These are phyloP conservation scores for Apteryx mantelli DNA, from an alignment of 2,113 vertebrate species.

Conservation along the genomic window DNA sequence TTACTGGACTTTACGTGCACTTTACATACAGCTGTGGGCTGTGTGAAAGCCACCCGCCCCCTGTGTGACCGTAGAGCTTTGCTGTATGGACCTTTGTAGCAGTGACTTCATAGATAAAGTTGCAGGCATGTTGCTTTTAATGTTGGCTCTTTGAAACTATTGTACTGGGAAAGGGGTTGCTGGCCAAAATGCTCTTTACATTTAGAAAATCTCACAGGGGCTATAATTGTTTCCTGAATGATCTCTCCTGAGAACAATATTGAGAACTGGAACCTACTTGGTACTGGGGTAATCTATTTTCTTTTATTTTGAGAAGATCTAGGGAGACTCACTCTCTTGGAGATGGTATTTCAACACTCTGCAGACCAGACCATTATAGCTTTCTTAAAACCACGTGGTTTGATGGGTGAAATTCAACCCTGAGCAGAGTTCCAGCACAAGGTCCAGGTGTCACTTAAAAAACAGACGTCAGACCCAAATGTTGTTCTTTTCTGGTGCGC, in stretches of 20 bases:
- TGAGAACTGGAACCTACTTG: neutral
- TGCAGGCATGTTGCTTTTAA: neutral
- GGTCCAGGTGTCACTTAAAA: neutral
- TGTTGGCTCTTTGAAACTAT: neutral
- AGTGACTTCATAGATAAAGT: neutral
- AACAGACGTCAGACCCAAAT: neutral
- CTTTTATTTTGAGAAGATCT: neutral
- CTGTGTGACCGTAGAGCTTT: rapidly evolving
- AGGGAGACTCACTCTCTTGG: neutral
- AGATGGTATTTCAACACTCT: neutral
- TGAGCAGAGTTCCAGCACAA: constrained; percentile 52
- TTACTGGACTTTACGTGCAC: neutral
- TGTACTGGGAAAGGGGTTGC: neutral
- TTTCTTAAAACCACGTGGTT: neutral
- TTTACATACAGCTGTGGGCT: neutral
- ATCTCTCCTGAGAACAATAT: neutral
- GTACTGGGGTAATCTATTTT: neutral
- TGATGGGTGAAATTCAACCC: neutral
- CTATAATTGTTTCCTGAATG: neutral
- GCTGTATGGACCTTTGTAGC: neutral
- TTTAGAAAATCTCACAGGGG: neutral
- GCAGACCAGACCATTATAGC: neutral
- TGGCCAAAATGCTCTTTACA: neutral
- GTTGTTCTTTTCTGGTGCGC: neutral
- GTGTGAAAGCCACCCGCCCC: neutral